A percentile compares a stretch with the other conserved stretches of the same genome.
phyloP scores from a whole-genome alignment of 2,113 vertebrate species.

The Gallinago paraguaiae region DNA sequence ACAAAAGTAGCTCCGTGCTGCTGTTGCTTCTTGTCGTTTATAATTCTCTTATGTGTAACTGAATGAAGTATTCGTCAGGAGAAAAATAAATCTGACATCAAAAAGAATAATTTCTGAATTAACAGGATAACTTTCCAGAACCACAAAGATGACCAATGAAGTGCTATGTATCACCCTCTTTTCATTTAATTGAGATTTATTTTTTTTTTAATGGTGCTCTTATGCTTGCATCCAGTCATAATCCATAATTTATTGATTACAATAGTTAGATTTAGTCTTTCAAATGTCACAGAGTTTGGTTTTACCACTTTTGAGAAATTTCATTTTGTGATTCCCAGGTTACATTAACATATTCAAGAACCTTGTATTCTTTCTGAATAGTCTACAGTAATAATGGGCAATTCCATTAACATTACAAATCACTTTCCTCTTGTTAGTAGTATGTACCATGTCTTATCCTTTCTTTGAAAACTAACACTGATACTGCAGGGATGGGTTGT shows the following conservation, averaged over 20 bases:
- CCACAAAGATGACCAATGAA: neutral
- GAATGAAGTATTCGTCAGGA: neutral
- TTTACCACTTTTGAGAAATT: neutral
- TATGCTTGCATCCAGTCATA: neutral
- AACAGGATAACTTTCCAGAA: neutral
- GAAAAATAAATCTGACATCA: neutral
- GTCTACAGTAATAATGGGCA: neutral
- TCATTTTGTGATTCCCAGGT: neutral
- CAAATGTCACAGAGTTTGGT: neutral
- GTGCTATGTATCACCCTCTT: neutral
- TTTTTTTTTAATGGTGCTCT: neutral
- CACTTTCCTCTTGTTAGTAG: neutral
- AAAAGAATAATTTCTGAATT: neutral
- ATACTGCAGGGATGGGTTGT: accelerated
- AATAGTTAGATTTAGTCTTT: neutral
- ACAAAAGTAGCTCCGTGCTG: neutral
- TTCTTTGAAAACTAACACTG: neutral
- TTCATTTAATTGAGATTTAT: neutral
- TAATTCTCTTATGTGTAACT: neutral
- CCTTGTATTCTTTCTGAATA: neutral
- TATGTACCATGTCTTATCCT: neutral
- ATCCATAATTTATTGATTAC: neutral
- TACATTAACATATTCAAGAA: neutral
- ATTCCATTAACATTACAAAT: neutral
- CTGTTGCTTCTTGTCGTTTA: neutral